Base-by-base conservation (phyloP, 2,797 vertebrate genomes). In the Oreortyx pictus region DNA sequence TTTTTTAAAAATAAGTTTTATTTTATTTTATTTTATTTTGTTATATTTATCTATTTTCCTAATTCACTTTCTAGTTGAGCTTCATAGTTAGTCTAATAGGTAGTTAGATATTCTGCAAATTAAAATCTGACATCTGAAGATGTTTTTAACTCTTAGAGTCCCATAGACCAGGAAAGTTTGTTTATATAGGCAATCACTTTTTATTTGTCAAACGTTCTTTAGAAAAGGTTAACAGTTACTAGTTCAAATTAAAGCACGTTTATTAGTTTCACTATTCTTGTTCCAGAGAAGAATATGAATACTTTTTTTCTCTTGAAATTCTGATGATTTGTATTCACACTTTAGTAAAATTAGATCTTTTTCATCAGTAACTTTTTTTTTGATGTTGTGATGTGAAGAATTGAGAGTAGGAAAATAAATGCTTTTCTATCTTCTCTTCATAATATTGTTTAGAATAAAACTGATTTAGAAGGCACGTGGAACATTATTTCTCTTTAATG, bases 81-180 rank as follows among this genome's bases (percentile, higher is more conserved):
- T 82, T 94, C 61, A 78, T n/a, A 85, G 78, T 83, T 91, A 87
- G 56, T 57, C 91, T 92, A 92, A 94, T 95, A 73, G 95, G 61
- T 44, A 96, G 37, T 67, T 70, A 84, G 77, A 92, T 33, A 70
- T 37, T 19, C 15, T 91, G 14, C 27, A 88, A 84, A 92, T 92
- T 91, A 95, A 95, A 96, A 90, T 74, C 70, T 89, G 39, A 86
- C 86, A 83, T 91, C 9, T 86, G 66, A 79, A 73, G 44, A 6
- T 91, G 44, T 88, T 94, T 91, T 84, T 72, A 94, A 87, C 66
- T 75, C 84, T 93, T 11, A 85, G 33, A 89, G 91, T 96, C 37
- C 70, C 49, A 49, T 78, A 56, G 43, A 59, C 35, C 47, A 72
- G 31, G 41, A 35, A 54, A 14, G 35, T 86, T 96, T 71, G n/a